Evolutionary conservation across 2,888 invertebrate species (phyloP), one percentile per base, ranked within the genome.

Genomic region (Atethmia centrago): DNA sequence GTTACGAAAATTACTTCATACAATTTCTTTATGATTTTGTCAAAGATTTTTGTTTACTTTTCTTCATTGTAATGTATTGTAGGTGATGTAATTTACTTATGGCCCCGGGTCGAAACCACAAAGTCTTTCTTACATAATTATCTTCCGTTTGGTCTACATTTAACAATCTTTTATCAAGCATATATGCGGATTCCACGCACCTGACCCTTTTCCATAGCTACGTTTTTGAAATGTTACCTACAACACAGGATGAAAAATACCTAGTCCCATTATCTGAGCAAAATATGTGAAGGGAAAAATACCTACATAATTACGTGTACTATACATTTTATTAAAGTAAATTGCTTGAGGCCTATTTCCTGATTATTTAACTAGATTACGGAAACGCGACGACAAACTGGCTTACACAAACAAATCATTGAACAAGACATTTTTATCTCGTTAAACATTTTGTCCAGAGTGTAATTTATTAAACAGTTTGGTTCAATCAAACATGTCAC

Each of bases 381-480:
- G 7, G 42, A 65, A 40, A 67, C 59, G 14, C 21, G 42, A 40
- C 56, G n/a, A 56, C 55, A 76, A 62, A 47, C 55, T 51, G 28
- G 14, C 47, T 25, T 31, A 51, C 2, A 49, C 47, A 72, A 80
- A 82, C 83, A 72, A 16, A n/a, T 78, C 71, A 71, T 36, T 9
- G 14, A 12, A 56, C 14, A 9, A 61, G 59, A 77, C 71, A 53
- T 49, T 49, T 56, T 80, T 68, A 80, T 80, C 80, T 72, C 12
- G 40, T 51, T 31, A 4, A 53, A 56, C n/a, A 61, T 40, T 42
- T 10, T 63, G 31, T 56, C 12, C 70, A 16, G 31, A 40, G 1
- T 42, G 1, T 28, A 49, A 9, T 59, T 12, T 16, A 40, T 19
- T 69, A n/a, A 36, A 40, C 56, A 53, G 53, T 36, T 49, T 36